Base-by-base conservation (phyloP, 1,140 invertebrate genomes). In the Caerostris darwini region DNA sequence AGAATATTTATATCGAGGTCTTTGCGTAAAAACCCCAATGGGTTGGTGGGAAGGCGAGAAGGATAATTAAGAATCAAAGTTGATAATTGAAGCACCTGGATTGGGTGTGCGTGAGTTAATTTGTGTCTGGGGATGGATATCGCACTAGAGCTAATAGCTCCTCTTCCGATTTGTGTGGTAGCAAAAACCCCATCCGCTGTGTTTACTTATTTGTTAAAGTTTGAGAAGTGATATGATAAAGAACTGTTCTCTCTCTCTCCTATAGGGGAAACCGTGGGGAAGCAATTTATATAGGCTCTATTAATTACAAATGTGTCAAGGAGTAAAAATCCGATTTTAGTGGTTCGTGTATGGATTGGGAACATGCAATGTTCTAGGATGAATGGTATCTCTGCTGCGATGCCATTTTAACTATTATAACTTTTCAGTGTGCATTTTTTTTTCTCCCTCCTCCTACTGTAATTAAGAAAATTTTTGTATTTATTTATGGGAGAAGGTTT, bases 41-140 rank as follows among this genome's bases (percentile, higher is more conserved):
- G 86, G 17, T 19, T 5, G 53, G 86, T 34, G 88, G 88, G 67
- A 53, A 14, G 34, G 59, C 19, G 19, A n/a, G n/a, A 59, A 64
- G 59, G 67, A 77, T 90, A 90, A 90, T 90, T 90, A 90, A 90
- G 67, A 90, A 77, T 77, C 88, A 90, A 90, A 90, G 64, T 90
- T 90, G 88, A 90, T 90, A 90, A 90, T 90, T 90, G 88, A 90
- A 90, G 88, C 67, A 14, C 88, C 86, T 56, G 54, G 67, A 90
- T 50, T 90, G 4, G 88, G 19, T 54, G 59, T 77, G 88, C 88
- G 88, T 90, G 88, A 90, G 88, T 90, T 90, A 90, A 90, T 90
- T 90, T 90, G 54, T 34, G 7, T 4, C 17, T 12, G 12, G 54
- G 87, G 58, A 58, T 77, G 83, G 67, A 12, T 77, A 77, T 58